These are phyloP conservation scores for Cheiracanthium punctorium DNA, from an alignment of 2,888 invertebrate genomes.

Conservation along the genomic window DNA sequence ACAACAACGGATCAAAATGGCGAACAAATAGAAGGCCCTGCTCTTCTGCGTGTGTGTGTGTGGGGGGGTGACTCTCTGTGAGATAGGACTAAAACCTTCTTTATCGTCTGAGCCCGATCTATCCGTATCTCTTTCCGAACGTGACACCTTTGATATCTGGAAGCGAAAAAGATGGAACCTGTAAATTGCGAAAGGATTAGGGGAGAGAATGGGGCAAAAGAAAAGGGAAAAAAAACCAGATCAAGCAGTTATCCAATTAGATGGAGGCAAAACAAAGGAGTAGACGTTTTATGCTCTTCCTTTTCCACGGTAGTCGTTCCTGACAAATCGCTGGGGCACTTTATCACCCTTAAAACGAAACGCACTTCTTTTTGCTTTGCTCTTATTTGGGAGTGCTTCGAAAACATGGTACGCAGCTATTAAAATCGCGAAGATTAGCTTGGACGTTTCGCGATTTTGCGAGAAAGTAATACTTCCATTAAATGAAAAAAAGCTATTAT, in stretches of 20 bases:
- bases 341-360: neutral
- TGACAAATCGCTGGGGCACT: neutral
- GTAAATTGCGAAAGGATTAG: neutral
- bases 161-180: neutral
- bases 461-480: too few species aligned
- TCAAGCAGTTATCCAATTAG: slow-evolving; percentile 1
- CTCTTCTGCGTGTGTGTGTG: too few species aligned
- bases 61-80: too few species aligned
- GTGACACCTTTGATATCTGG: neutral
- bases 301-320: neutral
- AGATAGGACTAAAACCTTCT: neutral
- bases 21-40: too few species aligned
- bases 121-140: neutral
- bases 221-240: too few species aligned
- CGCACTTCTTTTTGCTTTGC: too few species aligned
- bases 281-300: neutral
- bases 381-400: too few species aligned
- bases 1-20: slow-evolving; percentile 3
- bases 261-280: neutral
- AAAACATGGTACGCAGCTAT: too few species aligned
- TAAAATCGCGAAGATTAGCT: too few species aligned
- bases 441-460: too few species aligned
- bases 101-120: neutral
- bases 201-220: neutral
- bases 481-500: too few species aligned